Evolutionary conservation across 2,797 vertebrate species (phyloP).

Genomic region (Echeneis naucrates): DNA sequence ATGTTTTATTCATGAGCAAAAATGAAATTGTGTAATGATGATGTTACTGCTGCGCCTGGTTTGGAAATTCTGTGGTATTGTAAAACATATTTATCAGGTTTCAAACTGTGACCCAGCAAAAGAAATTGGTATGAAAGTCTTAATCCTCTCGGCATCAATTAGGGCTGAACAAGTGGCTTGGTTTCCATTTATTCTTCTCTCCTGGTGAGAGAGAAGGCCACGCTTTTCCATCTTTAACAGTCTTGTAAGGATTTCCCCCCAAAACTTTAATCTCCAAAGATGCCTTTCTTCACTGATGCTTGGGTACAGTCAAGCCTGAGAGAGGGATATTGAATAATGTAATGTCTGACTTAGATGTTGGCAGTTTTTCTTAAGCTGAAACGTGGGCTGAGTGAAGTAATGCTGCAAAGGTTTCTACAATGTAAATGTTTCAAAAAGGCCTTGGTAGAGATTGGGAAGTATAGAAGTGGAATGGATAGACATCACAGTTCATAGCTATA

Average conservation of each 20-base stretch:
- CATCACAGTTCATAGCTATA: not conserved
- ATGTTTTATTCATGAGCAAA: slow-evolving; percentile 65
- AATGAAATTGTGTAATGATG: slow-evolving; percentile 54
- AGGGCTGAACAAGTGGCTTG: slow-evolving; percentile 59
- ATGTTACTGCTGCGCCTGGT: slow-evolving; percentile 21
- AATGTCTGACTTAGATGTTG: slow-evolving; percentile 41
- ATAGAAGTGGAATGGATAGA: not conserved
- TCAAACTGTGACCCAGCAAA: slow-evolving; percentile 44
- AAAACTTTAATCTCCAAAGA: slow-evolving; percentile 55
- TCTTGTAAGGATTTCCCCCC: slow-evolving; percentile 52
- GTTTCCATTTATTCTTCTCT: slow-evolving; percentile 32
- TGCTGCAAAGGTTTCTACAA: slow-evolving; percentile 8
- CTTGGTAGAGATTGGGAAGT: not conserved
- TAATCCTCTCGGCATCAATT: slow-evolving; percentile 76
- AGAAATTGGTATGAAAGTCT: slow-evolving; percentile 52
- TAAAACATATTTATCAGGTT: slow-evolving; percentile 44
- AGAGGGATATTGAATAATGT: slow-evolving; percentile 48
- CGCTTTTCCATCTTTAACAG: slow-evolving; percentile 38
- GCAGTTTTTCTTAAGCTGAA: slow-evolving; percentile 25
- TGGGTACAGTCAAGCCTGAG: slow-evolving; percentile 19
- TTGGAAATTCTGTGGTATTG: slow-evolving; percentile 32
- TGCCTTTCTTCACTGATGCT: slow-evolving; percentile 36
- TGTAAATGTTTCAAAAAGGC: not conserved
- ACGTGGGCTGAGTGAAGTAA: not conserved
- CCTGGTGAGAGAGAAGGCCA: slow-evolving; percentile 33